Evolutionary conservation across 2,797 vertebrate genomes (phyloP), one percentile per base, ranked within the genome.

Genomic region (Tapirus indicus): DNA sequence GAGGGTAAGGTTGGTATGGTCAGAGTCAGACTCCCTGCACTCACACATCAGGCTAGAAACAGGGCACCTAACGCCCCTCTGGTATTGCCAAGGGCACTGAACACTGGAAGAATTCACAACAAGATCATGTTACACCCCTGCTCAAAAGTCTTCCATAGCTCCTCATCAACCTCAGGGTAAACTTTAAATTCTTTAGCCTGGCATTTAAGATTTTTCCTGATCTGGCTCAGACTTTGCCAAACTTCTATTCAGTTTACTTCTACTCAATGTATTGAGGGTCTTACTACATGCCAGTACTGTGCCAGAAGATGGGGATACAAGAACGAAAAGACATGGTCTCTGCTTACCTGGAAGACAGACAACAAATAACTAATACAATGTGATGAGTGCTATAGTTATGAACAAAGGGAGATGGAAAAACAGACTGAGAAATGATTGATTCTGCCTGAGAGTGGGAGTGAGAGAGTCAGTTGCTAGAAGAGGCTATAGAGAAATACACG

Each of bases 261-360:
- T 87, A 44, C n/a, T 92, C 92, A n/a, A 0, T 29, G 29, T 54
- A 80, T 1, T 0, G 18, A 92, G 84, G 47, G 16, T 64, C 64
- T 60, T 92, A 38, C 71, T 52, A 27, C 7, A 85, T 6, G 18
- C 54, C 35, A 23, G 32, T 8, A 12, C 49, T 1, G 23, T 82
- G 62, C 77, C 49, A 80, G 89, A 75, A 85, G 72, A 80, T 64
- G 23, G 12, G n/a, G 38, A 74, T 38, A 58, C 64, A 72, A 66
- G 64, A 74, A 66, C 4, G 23, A 27, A 87, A 80, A 56, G 75
- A 69, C 29, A 1, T 5, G 20, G 27, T 38, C 83, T 94, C 68
- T 49, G 29, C 62, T 38, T 62, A 93, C 82, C 38, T 79, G 79
- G 83, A 79, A 89, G 78, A 93, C 56, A 96, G 88, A 92, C 20